These are phyloP conservation scores for Phallusia fumigata DNA, from an alignment of 23 tunicate genomes.

Conservation along the genomic window DNA sequence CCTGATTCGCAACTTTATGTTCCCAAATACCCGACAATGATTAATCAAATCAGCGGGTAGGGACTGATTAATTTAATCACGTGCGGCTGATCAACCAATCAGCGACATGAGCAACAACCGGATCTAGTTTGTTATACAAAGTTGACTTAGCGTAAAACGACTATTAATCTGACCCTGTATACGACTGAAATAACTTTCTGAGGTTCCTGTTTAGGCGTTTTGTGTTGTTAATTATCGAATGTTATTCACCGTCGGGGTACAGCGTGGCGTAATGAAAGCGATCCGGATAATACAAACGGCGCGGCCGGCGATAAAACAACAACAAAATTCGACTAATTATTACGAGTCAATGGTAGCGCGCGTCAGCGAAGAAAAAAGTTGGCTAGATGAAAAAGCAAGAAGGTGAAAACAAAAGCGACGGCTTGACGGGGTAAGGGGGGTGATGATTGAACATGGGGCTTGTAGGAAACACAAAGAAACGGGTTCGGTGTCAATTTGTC, in stretches of 20 bases:
- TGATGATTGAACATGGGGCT: neutral
- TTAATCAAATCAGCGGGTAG: neutral
- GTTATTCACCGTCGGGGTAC: slow-evolving; percentile 3
- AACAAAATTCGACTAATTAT: too few relatives aligned
- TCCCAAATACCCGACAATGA: too few relatives aligned
- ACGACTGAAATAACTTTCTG: too few relatives aligned
- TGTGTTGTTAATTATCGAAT: neutral
- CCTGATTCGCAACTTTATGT: neutral
- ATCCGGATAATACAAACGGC: neutral
- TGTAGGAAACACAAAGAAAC: too few relatives aligned
- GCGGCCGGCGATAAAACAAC: too few relatives aligned
- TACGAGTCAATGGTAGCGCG: too few relatives aligned
- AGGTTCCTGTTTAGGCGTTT: too few relatives aligned
- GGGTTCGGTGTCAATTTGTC: too few relatives aligned
- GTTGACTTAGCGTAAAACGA: neutral
- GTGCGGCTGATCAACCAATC: neutral
- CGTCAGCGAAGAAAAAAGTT: too few relatives aligned
- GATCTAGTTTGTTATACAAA: neutral
- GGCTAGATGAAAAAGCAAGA: neutral
- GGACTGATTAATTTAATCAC: neutral
- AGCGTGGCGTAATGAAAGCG: slow-evolving; percentile 5
- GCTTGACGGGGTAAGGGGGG: neutral
- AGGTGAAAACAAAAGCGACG: neutral
- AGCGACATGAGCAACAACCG: neutral
- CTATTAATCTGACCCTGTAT: too few relatives aligned